Evolutionary conservation across 2,888 invertebrate genomes (phyloP), one percentile per base, ranked within the genome.

Genomic region (Synergus umbraculus): DNA sequence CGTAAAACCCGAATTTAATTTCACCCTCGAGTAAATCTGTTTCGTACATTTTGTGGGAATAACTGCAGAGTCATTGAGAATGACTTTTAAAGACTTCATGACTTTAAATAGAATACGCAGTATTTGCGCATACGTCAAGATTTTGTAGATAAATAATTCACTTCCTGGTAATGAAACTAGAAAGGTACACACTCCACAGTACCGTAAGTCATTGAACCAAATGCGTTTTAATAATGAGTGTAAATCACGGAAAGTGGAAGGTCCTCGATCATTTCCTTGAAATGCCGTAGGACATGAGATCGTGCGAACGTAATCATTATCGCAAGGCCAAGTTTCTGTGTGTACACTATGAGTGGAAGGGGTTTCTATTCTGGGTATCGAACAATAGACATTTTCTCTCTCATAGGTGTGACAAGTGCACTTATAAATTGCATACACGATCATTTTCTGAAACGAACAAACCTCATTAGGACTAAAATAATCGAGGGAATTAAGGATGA

Each of bases 251-350:
- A 46, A 46, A 49, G 15, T 49, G 44, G 29, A 69, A 69, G 49
- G 49, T 69, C 69, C 69, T 69, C 9, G 29, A 73, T 54, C 15
- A 73, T 54, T 73, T 54, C 73, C 54, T 54, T 54, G 73, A 37
- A 37, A 69, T 69, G 49, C 29, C 22, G 29, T 37, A 49, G 49
- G 37, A 73, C 73, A 18, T 54, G 37, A 37, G 49, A 73, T n/a
- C 29, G 37, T 73, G 29, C 15, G 49, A 46, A 69, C 13, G 49
- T 54, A 46, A 73, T 73, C 54, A 73, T 73, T 73, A 73, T 37
- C n/a, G n/a, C 49, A 73, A 49, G 73, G 73, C 29, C 37, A 73
- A 73, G 54, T 73, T 73, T 73, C 73, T 73, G 37, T 73, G 54
- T 37, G 54, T 73, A 49, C 37, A 73, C n/a, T 49, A 37, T 4